Conservation (phyloP, 2,797 vertebrate species). For the Scarus forsteni region DNA sequence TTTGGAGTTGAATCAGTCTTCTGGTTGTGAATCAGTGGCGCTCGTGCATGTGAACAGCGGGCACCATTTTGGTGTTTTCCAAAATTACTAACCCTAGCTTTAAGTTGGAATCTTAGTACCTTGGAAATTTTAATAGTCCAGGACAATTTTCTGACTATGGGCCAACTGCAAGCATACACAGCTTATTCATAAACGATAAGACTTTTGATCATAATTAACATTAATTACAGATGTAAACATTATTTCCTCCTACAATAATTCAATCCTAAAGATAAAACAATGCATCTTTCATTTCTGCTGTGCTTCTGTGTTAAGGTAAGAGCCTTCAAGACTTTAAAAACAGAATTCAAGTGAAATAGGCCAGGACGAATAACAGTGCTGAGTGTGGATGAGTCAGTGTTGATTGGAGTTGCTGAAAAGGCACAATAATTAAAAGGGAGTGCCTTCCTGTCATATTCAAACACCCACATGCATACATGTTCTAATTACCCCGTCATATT, state of each 20-base stretch:
- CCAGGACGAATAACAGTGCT: constrained; percentile 15
- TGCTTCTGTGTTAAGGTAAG: neutral
- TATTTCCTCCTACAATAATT: neutral
- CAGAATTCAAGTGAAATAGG: constrained; percentile 18
- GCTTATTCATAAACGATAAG: no score
- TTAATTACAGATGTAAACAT: neutral
- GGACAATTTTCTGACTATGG: no score
- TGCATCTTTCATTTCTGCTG: neutral
- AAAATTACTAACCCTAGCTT: no score
- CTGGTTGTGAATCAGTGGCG: no score
- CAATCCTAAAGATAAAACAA: neutral
- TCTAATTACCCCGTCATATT: constrained; percentile 27
- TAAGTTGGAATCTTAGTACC: no score
- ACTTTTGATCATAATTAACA: no score
- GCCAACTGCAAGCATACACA: no score
- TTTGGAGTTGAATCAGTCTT: no score
- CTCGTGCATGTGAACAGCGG: no score
- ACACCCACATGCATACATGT: constrained; percentile 17
- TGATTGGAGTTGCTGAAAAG: constrained; percentile 34
- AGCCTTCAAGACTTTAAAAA: constrained; percentile 2
- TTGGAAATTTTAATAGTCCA: no score
- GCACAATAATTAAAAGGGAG: constrained; percentile 26
- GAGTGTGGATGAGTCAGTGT: constrained; percentile 43
- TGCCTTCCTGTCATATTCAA: constrained; percentile 18
- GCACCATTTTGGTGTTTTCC: no score